Conservation (phyloP, 2,797 vertebrate species). For the Avahi laniger region DNA sequence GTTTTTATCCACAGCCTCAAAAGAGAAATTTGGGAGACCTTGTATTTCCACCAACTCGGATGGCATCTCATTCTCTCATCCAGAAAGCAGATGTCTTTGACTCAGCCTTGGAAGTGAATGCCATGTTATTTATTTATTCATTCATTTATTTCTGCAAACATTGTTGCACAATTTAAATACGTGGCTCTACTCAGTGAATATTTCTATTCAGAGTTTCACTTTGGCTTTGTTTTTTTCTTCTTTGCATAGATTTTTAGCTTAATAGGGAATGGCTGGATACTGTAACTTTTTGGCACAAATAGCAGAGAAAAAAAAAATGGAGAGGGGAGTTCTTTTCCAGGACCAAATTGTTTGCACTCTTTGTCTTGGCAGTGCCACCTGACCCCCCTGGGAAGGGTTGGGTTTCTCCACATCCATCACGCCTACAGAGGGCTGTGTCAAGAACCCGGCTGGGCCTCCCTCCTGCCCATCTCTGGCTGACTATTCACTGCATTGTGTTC, state of each 20-base stretch:
- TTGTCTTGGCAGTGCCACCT: slow-evolving; percentile 85
- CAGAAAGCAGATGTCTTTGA: slow-evolving; percentile 80
- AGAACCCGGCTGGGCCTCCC: slow-evolving; percentile 85
- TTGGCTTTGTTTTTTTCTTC: slow-evolving; percentile 68
- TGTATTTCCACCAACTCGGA: slow-evolving; percentile 47
- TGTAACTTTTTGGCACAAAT: slow-evolving; percentile 78
- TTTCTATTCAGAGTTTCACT: slow-evolving; percentile 50
- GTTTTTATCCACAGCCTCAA: slow-evolving; percentile 68
- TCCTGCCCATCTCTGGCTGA: slow-evolving; percentile 92
- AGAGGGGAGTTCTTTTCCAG: slow-evolving; percentile 74
- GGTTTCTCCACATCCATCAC: slow-evolving; percentile 95
- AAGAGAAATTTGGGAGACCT: slow-evolving; percentile 73
- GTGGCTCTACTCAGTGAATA: slow-evolving; percentile 57
- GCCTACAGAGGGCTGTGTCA: slow-evolving; percentile 88
- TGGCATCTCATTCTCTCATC: slow-evolving; percentile 72
- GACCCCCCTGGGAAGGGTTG: slow-evolving; percentile 89
- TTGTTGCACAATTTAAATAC: slow-evolving; percentile 67
- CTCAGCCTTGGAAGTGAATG: slow-evolving; percentile 64
- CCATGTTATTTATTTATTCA: neutral
- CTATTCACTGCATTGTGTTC: slow-evolving; percentile 91
- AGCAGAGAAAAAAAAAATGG: neutral
- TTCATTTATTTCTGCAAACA: slow-evolving; percentile 3
- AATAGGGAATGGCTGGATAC: slow-evolving; percentile 81
- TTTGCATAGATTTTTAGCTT: slow-evolving; percentile 71
- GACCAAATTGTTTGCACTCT: slow-evolving; percentile 84